Percentiles rank a stretch among this genome's conserved stretches.
phyloP scores from a whole-genome alignment of 2,888 invertebrate species.

The Lasioglossum leucozonium region DNA sequence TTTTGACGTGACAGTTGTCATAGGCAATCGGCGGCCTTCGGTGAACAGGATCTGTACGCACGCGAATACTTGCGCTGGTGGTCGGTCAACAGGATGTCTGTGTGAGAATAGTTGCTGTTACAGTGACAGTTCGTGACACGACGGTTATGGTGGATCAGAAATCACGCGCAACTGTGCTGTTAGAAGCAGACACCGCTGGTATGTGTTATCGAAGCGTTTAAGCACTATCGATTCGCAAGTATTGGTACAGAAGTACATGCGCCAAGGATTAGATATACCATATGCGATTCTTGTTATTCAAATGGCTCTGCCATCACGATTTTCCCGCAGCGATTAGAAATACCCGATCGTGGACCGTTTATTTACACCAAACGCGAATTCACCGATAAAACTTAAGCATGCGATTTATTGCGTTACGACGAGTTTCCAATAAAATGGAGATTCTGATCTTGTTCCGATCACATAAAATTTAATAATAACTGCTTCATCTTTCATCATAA shows the following conservation, averaged over 20 bases:
- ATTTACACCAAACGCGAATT: not conserved
- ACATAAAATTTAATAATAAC: not conserved
- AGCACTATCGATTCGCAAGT: constrained; percentile 39
- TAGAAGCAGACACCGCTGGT: constrained; percentile 28
- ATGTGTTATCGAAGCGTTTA: constrained; percentile 42
- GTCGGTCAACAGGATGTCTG: constrained; percentile 53
- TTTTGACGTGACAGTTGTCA: constrained; percentile 60
- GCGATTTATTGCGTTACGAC: not conserved
- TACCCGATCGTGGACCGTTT: not conserved
- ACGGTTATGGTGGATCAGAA: constrained; percentile 52
- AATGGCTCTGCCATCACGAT: not conserved
- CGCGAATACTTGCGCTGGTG: constrained; percentile 30
- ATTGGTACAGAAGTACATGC: constrained; percentile 18
- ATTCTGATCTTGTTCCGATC: not conserved
- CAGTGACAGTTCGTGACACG: constrained; percentile 55
- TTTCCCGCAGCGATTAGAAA: constrained; percentile 1
- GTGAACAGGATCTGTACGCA: constrained; percentile 19
- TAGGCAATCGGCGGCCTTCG: constrained; percentile 51
- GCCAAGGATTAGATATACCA: constrained; percentile 17
- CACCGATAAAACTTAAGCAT: not conserved
- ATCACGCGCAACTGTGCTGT: constrained; percentile 45
- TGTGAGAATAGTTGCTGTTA: constrained; percentile 53
- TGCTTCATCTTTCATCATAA: no score
- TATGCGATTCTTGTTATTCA: constrained; percentile 37
- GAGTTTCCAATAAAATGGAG: not conserved